Evolutionary conservation across 2,113 vertebrate species (phyloP).

Genomic region (Macheiramphus alcinus): DNA sequence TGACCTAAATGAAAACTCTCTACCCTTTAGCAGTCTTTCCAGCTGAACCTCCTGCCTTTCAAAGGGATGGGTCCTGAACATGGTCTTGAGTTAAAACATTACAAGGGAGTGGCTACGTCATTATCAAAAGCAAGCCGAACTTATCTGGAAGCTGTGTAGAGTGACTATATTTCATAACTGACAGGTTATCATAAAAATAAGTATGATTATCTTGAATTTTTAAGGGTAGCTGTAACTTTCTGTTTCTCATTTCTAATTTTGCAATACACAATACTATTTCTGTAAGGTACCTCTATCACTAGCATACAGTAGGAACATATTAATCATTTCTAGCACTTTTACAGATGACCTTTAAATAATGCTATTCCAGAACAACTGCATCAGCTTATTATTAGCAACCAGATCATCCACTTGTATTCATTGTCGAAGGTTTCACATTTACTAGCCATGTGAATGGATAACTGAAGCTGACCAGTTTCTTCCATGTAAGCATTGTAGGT

Average conservation of each 20-base stretch:
- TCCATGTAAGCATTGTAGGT: neutral
- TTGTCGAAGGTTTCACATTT: neutral
- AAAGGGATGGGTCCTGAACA: neutral
- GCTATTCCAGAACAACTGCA: too few species aligned
- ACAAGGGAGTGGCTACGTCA: neutral
- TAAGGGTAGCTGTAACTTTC: neutral
- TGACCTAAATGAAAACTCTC: neutral
- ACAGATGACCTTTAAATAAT: neutral
- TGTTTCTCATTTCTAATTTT: too few species aligned
- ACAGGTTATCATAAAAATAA: neutral
- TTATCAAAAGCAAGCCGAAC: neutral
- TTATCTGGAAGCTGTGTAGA: neutral
- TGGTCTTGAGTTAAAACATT: neutral
- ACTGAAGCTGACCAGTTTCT: neutral
- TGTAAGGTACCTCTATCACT: neutral
- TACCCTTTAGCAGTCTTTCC: neutral
- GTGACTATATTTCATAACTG: neutral
- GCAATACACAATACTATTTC: neutral
- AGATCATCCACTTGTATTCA: neutral
- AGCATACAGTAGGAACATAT: neutral
- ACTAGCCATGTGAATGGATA: neutral
- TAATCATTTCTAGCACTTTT: neutral
- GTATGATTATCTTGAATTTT: neutral
- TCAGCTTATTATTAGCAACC: neutral
- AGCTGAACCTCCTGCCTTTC: too few species aligned